Percentiles rank a stretch among this genome's conserved stretches.
phyloP scores from a whole-genome alignment of 2,113 vertebrate species.

The Dolichotis patagonum region DNA sequence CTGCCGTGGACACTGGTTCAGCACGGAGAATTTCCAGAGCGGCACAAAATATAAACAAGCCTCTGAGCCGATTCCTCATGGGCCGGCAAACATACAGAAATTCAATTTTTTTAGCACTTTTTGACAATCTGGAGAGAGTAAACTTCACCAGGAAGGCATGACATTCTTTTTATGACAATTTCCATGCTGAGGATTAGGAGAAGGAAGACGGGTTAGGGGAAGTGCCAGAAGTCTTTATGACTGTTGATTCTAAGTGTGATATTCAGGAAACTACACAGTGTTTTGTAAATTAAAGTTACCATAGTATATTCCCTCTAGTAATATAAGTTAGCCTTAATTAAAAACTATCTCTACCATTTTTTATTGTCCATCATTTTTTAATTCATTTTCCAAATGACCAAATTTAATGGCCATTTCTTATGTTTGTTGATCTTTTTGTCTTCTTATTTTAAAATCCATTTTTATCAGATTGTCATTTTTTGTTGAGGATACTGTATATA shows the following conservation, averaged over 20 bases:
- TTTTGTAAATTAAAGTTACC: background rate
- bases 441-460: background rate
- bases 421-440: background rate
- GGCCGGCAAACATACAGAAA: background rate
- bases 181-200: background rate
- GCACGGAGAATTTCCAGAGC: background rate
- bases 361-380: background rate
- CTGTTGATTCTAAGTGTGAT: background rate
- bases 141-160: background rate
- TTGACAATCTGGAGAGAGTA: background rate
- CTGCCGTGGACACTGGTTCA: background rate
- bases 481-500: too few species aligned
- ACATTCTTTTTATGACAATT: background rate
- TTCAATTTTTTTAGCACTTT: background rate
- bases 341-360: background rate
- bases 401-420: background rate
- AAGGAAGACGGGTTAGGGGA: background rate
- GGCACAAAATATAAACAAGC: background rate
- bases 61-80: background rate
- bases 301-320: background rate
- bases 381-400: background rate
- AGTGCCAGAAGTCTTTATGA: background rate
- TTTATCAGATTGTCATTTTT: background rate
- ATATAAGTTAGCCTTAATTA: background rate
- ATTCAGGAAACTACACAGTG: background rate